Evolutionary conservation across 2,113 vertebrate species (phyloP).

Genomic region (Bubalus kerabau): DNA sequence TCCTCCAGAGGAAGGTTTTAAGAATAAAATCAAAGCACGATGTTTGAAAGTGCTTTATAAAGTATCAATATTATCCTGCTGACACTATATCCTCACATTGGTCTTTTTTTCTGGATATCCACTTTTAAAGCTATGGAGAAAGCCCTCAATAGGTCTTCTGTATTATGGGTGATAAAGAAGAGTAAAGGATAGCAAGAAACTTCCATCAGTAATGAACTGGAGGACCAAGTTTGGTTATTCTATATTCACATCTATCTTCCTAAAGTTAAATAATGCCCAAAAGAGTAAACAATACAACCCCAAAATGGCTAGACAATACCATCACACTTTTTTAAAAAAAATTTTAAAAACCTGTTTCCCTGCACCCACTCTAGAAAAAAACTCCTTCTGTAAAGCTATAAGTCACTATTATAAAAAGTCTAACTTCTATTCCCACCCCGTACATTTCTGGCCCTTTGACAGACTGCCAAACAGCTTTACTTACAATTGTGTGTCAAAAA

Average conservation of each 20-base stretch:
- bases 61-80: background rate
- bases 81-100: background rate
- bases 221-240: slow-evolving; percentile 6
- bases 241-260: background rate
- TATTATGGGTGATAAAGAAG: background rate
- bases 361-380: background rate
- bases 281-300: slow-evolving; percentile 1
- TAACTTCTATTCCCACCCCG: background rate
- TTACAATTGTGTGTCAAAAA: background rate
- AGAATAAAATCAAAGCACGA: background rate
- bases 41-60: slow-evolving; percentile 1
- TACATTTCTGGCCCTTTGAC: background rate
- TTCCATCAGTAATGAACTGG: background rate
- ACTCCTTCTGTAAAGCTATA: background rate
- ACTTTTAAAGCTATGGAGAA: background rate
- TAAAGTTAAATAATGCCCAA: background rate
- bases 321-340: background rate
- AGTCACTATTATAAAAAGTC: background rate
- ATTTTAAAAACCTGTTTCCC: background rate
- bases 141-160: background rate
- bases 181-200: background rate
- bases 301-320: background rate
- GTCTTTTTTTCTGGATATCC: background rate
- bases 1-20: background rate
- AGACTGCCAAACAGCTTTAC: background rate